Conservation (phyloP, 2,113 vertebrate genomes). For the Erpornis zantholeuca region DNA sequence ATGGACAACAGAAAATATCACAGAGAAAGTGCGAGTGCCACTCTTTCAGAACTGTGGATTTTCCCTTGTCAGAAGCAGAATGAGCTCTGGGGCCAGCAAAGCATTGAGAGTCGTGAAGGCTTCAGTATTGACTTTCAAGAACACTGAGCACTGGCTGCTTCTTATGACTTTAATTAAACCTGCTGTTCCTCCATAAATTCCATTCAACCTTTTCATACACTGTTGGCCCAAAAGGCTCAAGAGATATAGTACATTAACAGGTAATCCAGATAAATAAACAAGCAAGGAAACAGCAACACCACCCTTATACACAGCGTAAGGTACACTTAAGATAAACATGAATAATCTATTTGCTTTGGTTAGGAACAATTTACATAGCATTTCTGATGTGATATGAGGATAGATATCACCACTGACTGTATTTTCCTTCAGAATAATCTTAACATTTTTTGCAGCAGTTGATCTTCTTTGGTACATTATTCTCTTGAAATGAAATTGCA, state of each 20-base stretch:
- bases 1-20: neutral
- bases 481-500: neutral
- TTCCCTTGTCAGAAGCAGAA: neutral
- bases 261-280: neutral
- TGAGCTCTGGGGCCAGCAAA: neutral
- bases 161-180: neutral
- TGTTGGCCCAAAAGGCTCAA: neutral
- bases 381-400: neutral
- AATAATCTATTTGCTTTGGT: neutral
- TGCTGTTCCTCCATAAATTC: neutral
- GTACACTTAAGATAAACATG: neutral
- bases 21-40: neutral
- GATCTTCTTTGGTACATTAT: neutral
- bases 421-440: neutral
- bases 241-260: neutral
- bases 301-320: accelerated
- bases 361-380: neutral
- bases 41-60: neutral
- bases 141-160: neutral
- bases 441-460: neutral
- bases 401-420: neutral
- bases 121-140: neutral
- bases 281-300: neutral
- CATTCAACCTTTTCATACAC: neutral
- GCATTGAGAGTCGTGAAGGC: neutral